Evolutionary conservation across 2,888 invertebrate genomes (phyloP), one percentile per base, ranked within the genome.

Genomic region (Anagyrus pseudococci): DNA sequence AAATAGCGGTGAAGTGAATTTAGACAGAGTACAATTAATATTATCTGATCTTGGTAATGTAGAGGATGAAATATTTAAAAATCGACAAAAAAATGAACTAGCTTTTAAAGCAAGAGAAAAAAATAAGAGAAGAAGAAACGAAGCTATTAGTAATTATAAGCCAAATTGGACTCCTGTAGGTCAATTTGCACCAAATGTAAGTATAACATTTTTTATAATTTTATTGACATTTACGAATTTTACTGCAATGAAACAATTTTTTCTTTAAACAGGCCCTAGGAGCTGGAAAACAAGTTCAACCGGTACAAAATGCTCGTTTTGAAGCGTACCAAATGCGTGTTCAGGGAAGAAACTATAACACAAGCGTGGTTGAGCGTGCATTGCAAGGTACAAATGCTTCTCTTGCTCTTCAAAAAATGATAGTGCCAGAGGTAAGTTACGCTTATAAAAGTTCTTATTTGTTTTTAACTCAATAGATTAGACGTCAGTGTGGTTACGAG

Each of bases 41-140:
- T 89, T 99, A 90, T 87, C 89, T 26, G 95, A 98, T 77, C 85
- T 99, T 50, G 99, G 98, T 0, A 88, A 90, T 77, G 90, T 90
- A 29, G 99, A 99, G 81, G 98, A 99, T 84, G 93, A 96, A 83
- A 99, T 99, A 77, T 99, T 99, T 82, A 93, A 93, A 79, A 89
- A 90, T 53, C 84, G 99, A 22, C 95, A 98, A 80, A 87, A 91
- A 75, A 91, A 89, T 72, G 97, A 98, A 77, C 77, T 92, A 64
- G 86, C 87, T 72, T 96, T 93, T 79, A 90, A 89, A 75, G 89
- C 89, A 15, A 83, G 92, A 15, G 90, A 92, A 67, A 92, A 89
- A 72, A 88, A 89, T 37, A 90, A 88, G 77, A 88, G 88, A 71
- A 76, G 84, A 37, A 77, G 85, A 73, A 81, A 81, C 65, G 83